These are phyloP conservation scores for Boleophthalmus pectinirostris DNA, from an alignment of 2,113 vertebrate genomes.

Conservation along the genomic window DNA sequence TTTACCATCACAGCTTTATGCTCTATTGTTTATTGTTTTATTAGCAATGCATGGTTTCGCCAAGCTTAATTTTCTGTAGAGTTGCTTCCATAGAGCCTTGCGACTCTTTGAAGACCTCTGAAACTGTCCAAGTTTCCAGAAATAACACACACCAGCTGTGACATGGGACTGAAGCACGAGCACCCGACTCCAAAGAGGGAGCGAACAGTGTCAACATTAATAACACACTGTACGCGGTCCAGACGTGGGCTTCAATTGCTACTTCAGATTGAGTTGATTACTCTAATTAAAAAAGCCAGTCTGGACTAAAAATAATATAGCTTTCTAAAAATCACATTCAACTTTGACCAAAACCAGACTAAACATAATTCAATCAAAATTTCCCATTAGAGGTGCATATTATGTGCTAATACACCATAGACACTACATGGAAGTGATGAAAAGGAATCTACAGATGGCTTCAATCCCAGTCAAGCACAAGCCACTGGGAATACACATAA, in stretches of 20 bases:
- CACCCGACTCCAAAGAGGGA: constrained; percentile 38
- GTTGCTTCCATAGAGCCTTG: constrained; percentile 60
- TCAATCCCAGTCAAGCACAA: constrained; percentile 55
- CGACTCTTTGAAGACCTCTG: constrained; percentile 69
- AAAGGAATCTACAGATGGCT: constrained; percentile 27
- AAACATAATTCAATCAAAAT: constrained; percentile 27
- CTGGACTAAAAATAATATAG: constrained; percentile 53
- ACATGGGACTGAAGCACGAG: constrained; percentile 64
- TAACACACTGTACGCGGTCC: constrained; percentile 26
- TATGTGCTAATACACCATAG: constrained; percentile 13
- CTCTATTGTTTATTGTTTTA: constrained; percentile 4
- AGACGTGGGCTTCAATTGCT: constrained; percentile 48
- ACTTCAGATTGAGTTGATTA: constrained; percentile 52
- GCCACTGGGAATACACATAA: constrained; percentile 1
- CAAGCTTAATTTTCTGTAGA: constrained; percentile 44
- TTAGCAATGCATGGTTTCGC: constrained; percentile 17
- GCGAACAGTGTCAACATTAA: constrained; percentile 38
- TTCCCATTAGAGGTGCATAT: constrained; percentile 21
- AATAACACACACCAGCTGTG: constrained; percentile 67
- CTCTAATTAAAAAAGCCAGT: constrained; percentile 49
- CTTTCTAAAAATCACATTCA: constrained; percentile 41
- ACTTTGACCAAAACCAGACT: constrained; percentile 38
- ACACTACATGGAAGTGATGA: constrained; percentile 11
- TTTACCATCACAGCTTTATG: neutral
- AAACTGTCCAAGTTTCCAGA: constrained; percentile 69